A percentile compares a stretch with the other conserved stretches of the same genome.
Evolutionary conservation across 2,888 invertebrate species (phyloP).

Genomic region (Smittia aterrima): DNA sequence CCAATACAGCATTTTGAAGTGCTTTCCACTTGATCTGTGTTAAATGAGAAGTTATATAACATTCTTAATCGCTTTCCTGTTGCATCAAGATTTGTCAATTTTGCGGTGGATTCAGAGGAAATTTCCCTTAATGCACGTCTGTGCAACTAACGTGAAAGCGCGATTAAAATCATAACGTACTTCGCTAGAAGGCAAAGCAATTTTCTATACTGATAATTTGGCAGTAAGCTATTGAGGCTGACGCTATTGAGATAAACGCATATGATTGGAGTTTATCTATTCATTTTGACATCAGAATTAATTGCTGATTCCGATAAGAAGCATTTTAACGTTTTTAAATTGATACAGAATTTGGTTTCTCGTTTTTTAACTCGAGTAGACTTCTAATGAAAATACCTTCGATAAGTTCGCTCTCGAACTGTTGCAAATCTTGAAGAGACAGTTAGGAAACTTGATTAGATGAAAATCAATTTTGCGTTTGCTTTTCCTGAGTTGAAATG

Average conservation of each 20-base stretch:
- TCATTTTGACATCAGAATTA: background rate
- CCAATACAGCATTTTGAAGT: background rate
- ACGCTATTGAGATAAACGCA: background rate
- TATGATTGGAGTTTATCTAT: background rate
- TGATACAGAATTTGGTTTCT: too few species aligned
- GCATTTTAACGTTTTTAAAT: too few species aligned
- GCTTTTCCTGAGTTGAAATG: background rate
- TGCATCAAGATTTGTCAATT: background rate
- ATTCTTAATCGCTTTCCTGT: constrained; percentile 1
- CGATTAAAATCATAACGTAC: constrained; percentile 32
- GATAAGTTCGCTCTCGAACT: too few species aligned
- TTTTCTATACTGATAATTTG: background rate
- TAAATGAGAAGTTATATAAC: background rate
- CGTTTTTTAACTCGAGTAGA: too few species aligned
- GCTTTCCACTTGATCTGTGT: background rate
- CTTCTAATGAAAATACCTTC: too few species aligned
- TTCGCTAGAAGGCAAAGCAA: background rate
- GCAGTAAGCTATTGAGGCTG: background rate
- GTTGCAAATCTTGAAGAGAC: too few species aligned
- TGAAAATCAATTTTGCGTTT: background rate
- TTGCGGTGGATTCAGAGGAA: background rate
- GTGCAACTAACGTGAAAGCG: background rate
- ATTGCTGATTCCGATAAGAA: too few species aligned
- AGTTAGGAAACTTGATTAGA: too few species aligned
- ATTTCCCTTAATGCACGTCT: too few species aligned